These are phyloP conservation scores for Ectemnius cavifrons DNA, from an alignment of 2,888 invertebrate genomes.

Conservation along the genomic window DNA sequence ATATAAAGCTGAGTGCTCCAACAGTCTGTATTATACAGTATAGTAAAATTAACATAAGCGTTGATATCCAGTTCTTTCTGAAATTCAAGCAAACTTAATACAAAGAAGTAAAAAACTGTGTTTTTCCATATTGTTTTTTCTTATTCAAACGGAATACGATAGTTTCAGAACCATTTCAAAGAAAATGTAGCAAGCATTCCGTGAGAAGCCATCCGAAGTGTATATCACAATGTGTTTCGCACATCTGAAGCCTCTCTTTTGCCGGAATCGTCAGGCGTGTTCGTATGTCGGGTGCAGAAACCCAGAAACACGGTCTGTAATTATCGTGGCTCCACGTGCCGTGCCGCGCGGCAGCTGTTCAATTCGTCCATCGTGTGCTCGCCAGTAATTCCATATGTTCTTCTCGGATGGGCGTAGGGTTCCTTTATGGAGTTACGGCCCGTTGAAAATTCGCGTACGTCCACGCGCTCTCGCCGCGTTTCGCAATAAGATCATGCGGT, in stretches of 20 bases:
- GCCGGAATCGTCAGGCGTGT: slow-evolving; percentile 32
- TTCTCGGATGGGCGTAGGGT: slow-evolving; percentile 31
- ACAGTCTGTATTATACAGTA: no score
- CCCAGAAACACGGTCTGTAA: slow-evolving; percentile 36
- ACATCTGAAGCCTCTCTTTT: slow-evolving; percentile 16
- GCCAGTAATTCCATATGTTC: slow-evolving; percentile 50
- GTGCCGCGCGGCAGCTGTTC: slow-evolving; percentile 45
- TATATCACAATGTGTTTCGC: not conserved
- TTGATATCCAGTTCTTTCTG: no score
- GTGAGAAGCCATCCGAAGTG: no score
- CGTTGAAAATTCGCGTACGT: slow-evolving; percentile 52
- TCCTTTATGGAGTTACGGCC: slow-evolving; percentile 40
- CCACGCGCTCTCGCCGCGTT: slow-evolving; percentile 37
- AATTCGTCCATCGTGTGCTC: slow-evolving; percentile 44
- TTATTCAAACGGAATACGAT: no score
- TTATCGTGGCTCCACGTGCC: slow-evolving; percentile 9
- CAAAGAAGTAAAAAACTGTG: no score
- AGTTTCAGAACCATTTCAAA: no score
- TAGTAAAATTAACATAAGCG: no score
- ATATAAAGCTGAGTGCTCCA: no score
- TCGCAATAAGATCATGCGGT: slow-evolving; percentile 37
- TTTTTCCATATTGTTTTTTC: no score
- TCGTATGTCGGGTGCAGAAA: slow-evolving; percentile 17
- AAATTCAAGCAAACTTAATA: no score
- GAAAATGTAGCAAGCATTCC: no score